phyloP scores from a whole-genome alignment of 2,113 vertebrate species.

The Garra rufa region DNA sequence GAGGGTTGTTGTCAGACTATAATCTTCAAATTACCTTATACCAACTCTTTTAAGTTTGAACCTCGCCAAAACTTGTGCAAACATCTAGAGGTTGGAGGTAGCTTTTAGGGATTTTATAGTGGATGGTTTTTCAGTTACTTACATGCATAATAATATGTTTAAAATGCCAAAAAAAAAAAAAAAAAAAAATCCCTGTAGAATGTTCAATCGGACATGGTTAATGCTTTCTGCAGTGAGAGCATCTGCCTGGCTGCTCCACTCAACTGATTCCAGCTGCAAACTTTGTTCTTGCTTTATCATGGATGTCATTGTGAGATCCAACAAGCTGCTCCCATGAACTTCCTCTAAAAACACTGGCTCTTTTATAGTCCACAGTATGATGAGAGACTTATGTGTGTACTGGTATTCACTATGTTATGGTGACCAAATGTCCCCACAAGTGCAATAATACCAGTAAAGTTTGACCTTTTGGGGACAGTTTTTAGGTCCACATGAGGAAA shows the following conservation, averaged over 20 bases:
- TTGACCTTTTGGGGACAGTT: too few species aligned
- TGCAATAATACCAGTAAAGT: too few species aligned
- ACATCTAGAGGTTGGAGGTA: not conserved
- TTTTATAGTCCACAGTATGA: constrained; percentile 44
- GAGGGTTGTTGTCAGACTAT: not conserved
- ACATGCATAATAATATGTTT: not conserved
- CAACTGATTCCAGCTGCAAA: constrained; percentile 45
- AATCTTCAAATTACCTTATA: not conserved
- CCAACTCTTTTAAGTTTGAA: not conserved
- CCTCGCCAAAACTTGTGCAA: not conserved
- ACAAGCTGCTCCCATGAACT: not conserved
- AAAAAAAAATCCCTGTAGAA: not conserved
- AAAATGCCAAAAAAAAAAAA: too few species aligned
- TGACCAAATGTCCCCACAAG: too few species aligned
- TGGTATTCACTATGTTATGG: too few species aligned
- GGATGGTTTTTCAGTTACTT: not conserved
- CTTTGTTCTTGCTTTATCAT: constrained; percentile 26
- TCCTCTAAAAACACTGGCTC: constrained; percentile 19
- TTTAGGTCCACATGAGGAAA: too few species aligned
- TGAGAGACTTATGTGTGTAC: too few species aligned
- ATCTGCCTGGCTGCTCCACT: not conserved
- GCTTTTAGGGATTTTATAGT: not conserved
- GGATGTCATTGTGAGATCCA: constrained; percentile 43
- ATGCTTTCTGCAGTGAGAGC: constrained; percentile 4
- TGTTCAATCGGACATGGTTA: constrained; percentile 6